Conservation (phyloP, 2,113 vertebrate genomes). For the Sceloporus tristichus region DNA sequence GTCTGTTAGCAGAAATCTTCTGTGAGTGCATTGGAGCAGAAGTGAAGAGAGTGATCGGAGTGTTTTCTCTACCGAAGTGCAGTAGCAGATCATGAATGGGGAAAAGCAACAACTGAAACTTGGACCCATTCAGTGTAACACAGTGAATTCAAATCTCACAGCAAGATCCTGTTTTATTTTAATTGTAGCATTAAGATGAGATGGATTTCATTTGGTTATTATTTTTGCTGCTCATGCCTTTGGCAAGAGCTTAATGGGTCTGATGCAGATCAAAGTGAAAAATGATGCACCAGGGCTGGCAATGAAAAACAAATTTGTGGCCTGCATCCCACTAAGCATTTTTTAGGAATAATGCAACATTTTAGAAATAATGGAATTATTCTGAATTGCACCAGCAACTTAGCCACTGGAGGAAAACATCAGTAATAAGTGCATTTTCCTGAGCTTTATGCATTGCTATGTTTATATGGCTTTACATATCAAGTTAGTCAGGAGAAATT, state of each 20-base stretch:
- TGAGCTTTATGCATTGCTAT: conserved; percentile 65
- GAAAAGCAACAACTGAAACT: not conserved
- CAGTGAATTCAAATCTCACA: not conserved
- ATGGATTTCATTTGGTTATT: not conserved
- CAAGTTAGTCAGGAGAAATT: conserved; percentile 76
- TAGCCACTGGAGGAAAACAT: conserved; percentile 60
- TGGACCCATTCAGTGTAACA: not conserved
- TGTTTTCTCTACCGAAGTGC: not conserved
- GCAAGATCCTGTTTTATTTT: not conserved
- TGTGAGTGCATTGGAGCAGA: too few relatives aligned
- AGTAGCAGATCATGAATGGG: not conserved
- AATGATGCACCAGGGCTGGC: conserved; percentile 42
- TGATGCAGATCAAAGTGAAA: conserved; percentile 57
- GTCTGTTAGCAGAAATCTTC: too few relatives aligned
- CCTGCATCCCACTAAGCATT: conserved; percentile 33
- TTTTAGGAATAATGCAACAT: conserved; percentile 51
- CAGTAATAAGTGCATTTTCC: conserved; percentile 60
- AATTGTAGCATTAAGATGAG: not conserved
- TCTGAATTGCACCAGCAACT: conserved; percentile 31
- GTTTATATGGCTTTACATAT: conserved; percentile 76
- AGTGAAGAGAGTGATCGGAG: too few relatives aligned
- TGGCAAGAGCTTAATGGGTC: conserved; percentile 39
- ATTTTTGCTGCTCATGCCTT: not conserved
- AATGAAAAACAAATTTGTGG: conserved; percentile 49
- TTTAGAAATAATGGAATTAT: conserved; percentile 34